Evolutionary conservation across 2,113 vertebrate genomes (phyloP), one percentile per base, ranked within the genome.

Genomic region (Crotalus viridis): DNA sequence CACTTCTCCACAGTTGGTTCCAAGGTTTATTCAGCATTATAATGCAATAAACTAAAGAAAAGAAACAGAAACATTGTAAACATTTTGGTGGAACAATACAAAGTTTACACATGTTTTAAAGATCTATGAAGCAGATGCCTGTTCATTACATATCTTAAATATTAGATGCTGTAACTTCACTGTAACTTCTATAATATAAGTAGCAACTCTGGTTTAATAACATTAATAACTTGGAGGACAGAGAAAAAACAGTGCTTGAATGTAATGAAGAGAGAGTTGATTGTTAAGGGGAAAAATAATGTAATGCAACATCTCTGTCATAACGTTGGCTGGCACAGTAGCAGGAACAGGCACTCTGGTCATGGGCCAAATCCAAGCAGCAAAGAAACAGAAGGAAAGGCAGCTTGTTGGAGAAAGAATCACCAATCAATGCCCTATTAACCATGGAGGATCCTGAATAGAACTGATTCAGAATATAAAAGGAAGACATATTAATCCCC

Each of bases 1-100:
- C 28, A 8, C 93, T 94, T 97, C 95, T 97, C 96, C 95, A 96
- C 87, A 97, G 96, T 46, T 94, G 95, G 96, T 94, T 94, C 93
- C 94, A 87, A 91, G 15, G 89, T 93, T 61, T 93, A 95, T 95
- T 97, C 94, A 91, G 87, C 39, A 52, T 95, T 95, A 93, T 28
- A 93, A 94, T 91, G 56, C 91, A 96, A 90, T 87, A 87, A 95
- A 93, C 97, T 98, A 92, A 97, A 56, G 93, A 4, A 86, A 28
- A 26, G 54, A 85, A n/a, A 33, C 21, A 1, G 10, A 2, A 61
- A 93, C 92, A 0, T 81, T 39, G 92, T 96, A 24, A 94, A 10
- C 0, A 2, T 9, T 94, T 94, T 94, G 3, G 6, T 93, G 24
- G 91, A 69, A 95, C 90, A 94, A 93, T 10, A 24, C 54, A 94